Percentiles rank a stretch among this genome's conserved stretches.
phyloP scores from a whole-genome alignment of 2,113 vertebrate genomes.

The Semicossyphus pulcher region DNA sequence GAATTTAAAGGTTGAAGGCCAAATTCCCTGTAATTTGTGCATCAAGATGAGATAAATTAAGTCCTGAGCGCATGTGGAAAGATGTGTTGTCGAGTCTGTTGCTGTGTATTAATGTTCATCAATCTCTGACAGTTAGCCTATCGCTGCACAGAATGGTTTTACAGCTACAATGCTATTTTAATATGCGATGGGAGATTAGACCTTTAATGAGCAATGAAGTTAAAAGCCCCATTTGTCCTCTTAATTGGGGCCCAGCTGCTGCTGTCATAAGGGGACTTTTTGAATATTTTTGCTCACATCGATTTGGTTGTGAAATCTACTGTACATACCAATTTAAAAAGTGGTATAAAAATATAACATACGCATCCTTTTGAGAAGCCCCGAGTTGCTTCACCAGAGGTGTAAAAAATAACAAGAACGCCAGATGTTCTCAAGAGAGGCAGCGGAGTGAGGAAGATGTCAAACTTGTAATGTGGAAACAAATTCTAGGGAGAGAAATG shows the following conservation, averaged over 20 bases:
- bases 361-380: slow-evolving; percentile 1
- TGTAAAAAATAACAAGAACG: slow-evolving; percentile 34
- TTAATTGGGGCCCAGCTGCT: slow-evolving; percentile 47
- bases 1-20: slow-evolving; percentile 40
- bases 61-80: not conserved
- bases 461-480: slow-evolving; percentile 39
- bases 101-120: not conserved
- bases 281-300: slow-evolving; percentile 15
- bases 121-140: not conserved
- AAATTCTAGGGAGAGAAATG: slow-evolving; percentile 15
- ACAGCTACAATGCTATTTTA: slow-evolving; percentile 29
- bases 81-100: not conserved
- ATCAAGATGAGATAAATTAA: slow-evolving; percentile 7
- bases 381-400: slow-evolving; percentile 17
- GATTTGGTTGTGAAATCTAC: slow-evolving; percentile 24
- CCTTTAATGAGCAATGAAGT: slow-evolving; percentile 42
- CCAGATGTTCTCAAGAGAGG: slow-evolving; percentile 24
- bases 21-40: slow-evolving; percentile 29
- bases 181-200: slow-evolving; percentile 29
- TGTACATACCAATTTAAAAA: slow-evolving; percentile 1
- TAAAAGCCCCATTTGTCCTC: slow-evolving; percentile 47
- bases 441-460: slow-evolving; percentile 21
- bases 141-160: slow-evolving; percentile 23
- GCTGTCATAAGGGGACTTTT: not conserved
- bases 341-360: not conserved